Percentiles rank a stretch among this genome's conserved stretches.
phyloP scores from a whole-genome alignment of 2,113 vertebrate genomes.

The Dunckerocampus dactyliophorus region DNA sequence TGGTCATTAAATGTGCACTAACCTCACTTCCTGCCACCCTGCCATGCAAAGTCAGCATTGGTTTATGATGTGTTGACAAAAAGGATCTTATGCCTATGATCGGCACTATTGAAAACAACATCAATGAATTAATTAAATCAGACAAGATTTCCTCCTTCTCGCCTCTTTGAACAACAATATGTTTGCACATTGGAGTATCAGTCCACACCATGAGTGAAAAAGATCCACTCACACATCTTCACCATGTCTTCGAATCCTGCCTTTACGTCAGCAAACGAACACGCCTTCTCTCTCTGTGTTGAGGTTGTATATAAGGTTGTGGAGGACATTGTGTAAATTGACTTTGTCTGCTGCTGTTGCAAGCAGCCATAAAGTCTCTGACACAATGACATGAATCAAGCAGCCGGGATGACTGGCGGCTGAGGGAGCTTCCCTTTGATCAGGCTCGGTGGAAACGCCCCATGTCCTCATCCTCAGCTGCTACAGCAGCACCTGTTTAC shows the following conservation, averaged over 20 bases:
- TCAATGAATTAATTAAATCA: slow-evolving; percentile 40
- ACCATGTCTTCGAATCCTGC: slow-evolving; percentile 6
- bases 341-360: slow-evolving; percentile 39
- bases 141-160: slow-evolving; percentile 39
- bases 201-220: slow-evolving; percentile 29
- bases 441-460: slow-evolving; percentile 73
- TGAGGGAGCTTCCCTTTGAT: slow-evolving; percentile 80
- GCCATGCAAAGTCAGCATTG: background rate
- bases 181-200: slow-evolving; percentile 27
- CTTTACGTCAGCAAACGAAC: background rate
- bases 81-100: slow-evolving; percentile 30
- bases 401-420: slow-evolving; percentile 70
- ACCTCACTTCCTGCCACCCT: slow-evolving; percentile 3
- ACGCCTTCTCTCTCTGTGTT: background rate
- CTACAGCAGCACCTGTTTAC: slow-evolving; percentile 83
- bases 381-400: slow-evolving; percentile 70
- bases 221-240: slow-evolving; percentile 11
- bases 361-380: slow-evolving; percentile 52
- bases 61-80: slow-evolving; percentile 28
- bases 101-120: slow-evolving; percentile 27
- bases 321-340: slow-evolving; percentile 28
- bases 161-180: slow-evolving; percentile 24
- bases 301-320: slow-evolving; percentile 3
- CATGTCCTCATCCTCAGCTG: slow-evolving; percentile 71
- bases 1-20: background rate